phyloP scores from a whole-genome alignment of 1,140 invertebrate genomes.

The Lineus longissimus region DNA sequence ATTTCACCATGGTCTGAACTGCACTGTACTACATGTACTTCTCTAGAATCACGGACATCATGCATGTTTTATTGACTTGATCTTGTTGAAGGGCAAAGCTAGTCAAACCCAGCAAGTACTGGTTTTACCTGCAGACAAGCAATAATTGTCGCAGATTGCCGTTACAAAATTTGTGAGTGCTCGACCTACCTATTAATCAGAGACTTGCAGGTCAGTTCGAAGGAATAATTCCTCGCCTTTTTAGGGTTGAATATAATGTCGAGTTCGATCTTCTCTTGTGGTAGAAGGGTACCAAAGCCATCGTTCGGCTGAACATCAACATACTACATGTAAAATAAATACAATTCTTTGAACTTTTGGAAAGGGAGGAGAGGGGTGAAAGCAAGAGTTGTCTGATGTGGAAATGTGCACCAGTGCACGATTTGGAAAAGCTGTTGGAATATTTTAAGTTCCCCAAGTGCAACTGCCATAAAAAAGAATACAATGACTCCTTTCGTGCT shows the following conservation, averaged over 20 bases:
- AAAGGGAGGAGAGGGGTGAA: background rate
- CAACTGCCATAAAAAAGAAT: too few species aligned
- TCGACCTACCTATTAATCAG: conserved; percentile 49
- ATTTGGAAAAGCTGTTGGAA: too few species aligned
- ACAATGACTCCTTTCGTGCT: too few species aligned
- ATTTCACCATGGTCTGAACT: conserved; percentile 4
- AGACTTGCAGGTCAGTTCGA: conserved; percentile 48
- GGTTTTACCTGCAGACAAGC: background rate
- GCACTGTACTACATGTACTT: too few species aligned
- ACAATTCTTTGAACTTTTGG: background rate
- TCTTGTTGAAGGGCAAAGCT: too few species aligned
- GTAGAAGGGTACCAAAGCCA: conserved; percentile 53
- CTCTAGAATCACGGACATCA: too few species aligned
- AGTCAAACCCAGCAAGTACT: too few species aligned
- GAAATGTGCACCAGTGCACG: too few species aligned
- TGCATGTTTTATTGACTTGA: too few species aligned
- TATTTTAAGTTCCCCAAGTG: too few species aligned
- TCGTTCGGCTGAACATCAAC: conserved; percentile 54
- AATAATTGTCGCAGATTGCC: background rate
- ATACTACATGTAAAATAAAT: conserved; percentile 38
- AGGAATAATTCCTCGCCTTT: conserved; percentile 49
- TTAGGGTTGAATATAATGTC: conserved; percentile 52
- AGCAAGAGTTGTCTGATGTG: background rate
- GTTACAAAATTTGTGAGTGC: conserved; percentile 3
- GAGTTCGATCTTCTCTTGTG: conserved; percentile 48